phyloP scores from a whole-genome alignment of 92 coral and sea anemone genomes.

The Nematostella vectensis region DNA sequence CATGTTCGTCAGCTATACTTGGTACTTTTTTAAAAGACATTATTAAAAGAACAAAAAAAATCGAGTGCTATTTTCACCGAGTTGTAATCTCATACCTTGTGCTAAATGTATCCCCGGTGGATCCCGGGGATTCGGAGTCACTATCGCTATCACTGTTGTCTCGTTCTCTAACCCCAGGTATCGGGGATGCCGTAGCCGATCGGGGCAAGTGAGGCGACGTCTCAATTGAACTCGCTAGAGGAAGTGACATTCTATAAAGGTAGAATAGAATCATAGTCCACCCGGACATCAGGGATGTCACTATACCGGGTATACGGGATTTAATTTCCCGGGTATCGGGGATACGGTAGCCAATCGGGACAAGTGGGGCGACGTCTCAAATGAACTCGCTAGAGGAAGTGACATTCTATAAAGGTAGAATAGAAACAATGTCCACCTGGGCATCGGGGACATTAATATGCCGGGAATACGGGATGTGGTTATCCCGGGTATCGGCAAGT shows the following conservation, averaged over 20 bases:
- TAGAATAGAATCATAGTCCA: too few relatives aligned
- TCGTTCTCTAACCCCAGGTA: slow-evolving; percentile 14
- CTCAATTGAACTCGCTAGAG: slow-evolving; percentile 33
- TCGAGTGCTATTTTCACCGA: too few relatives aligned
- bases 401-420: slow-evolving; percentile 28
- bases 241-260: slow-evolving; percentile 44
- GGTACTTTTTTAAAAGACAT: too few relatives aligned
- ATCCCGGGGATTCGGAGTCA: slow-evolving; percentile 32
- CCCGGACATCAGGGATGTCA: too few relatives aligned
- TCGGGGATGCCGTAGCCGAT: slow-evolving; percentile 19
- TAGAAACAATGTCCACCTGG: too few relatives aligned
- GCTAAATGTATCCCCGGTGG: slow-evolving; percentile 47
- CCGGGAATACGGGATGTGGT: too few relatives aligned
- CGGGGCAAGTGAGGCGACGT: slow-evolving; percentile 32
- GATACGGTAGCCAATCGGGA: slow-evolving; percentile 24
- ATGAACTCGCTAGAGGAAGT: slow-evolving; percentile 40
- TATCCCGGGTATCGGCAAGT: slow-evolving; percentile 20
- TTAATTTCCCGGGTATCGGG: slow-evolving; percentile 23
- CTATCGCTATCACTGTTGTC: slow-evolving; percentile 56
- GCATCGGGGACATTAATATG: too few relatives aligned
- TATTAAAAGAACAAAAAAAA: too few relatives aligned
- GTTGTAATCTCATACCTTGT: slow-evolving; percentile 31
- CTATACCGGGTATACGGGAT: too few relatives aligned
- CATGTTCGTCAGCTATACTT: too few relatives aligned
- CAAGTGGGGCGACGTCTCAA: slow-evolving; percentile 25